These are phyloP conservation scores for Hydropotes inermis DNA, from an alignment of 2,113 vertebrate genomes.

Conservation along the genomic window DNA sequence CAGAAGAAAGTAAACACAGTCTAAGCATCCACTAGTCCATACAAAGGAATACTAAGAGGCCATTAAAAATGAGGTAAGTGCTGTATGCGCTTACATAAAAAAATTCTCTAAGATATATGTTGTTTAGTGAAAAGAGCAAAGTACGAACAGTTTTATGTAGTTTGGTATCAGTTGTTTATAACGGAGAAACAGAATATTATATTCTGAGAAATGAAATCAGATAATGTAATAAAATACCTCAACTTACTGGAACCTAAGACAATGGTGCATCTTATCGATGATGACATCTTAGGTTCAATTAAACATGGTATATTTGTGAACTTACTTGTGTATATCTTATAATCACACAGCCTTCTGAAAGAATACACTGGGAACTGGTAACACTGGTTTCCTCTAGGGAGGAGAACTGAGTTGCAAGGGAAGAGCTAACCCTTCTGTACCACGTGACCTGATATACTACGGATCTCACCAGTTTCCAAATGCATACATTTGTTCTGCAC, in stretches of 20 bases:
- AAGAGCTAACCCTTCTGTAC: not conserved
- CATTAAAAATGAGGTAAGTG: not conserved
- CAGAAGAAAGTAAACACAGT: not conserved
- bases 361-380: not conserved
- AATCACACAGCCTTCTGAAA: not conserved
- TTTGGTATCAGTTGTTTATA: not conserved
- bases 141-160: not conserved
- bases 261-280: not conserved
- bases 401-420: not conserved
- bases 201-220: not conserved
- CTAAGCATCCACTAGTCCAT: not conserved
- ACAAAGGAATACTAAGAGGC: not conserved
- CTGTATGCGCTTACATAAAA: not conserved
- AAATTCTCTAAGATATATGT: not conserved
- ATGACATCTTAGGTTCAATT: not conserved
- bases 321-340: not conserved
- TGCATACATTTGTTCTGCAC: not conserved
- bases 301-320: not conserved
- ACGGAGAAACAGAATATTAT: not conserved
- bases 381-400: not conserved
- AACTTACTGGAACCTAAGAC: not conserved
- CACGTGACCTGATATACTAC: not conserved
- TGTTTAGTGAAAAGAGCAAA: constrained; percentile 10
- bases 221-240: not conserved
- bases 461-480: not conserved